Evolutionary conservation across 2,888 invertebrate species (phyloP).

Genomic region (Lucinisca nassula): DNA sequence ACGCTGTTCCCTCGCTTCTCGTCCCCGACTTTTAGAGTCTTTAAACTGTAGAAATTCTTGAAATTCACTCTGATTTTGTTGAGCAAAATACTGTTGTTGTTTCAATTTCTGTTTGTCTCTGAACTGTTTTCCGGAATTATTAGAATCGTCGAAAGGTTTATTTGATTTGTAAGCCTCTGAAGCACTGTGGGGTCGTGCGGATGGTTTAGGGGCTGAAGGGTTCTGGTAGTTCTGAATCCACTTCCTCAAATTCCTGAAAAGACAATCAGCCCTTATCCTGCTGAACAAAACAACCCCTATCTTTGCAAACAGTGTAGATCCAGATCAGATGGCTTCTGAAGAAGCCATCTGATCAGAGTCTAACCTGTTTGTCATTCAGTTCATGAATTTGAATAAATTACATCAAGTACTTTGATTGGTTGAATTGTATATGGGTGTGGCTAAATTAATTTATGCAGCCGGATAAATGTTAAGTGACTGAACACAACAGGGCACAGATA

Average conservation of each 20-base stretch:
- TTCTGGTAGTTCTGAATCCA: slow-evolving; percentile 35
- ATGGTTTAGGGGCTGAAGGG: slow-evolving; percentile 4
- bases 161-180: neutral
- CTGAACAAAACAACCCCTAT: too few relatives aligned
- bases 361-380: too few relatives aligned
- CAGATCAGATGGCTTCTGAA: too few relatives aligned
- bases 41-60: slow-evolving; percentile 76
- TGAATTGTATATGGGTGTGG: too few relatives aligned
- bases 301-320: too few relatives aligned
- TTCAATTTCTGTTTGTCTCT: slow-evolving; percentile 75
- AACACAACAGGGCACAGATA: too few relatives aligned
- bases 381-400: too few relatives aligned
- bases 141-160: slow-evolving; percentile 19
- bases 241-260: slow-evolving; percentile 24
- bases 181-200: neutral
- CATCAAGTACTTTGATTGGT: too few relatives aligned
- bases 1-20: slow-evolving; percentile 18
- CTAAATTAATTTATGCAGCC: too few relatives aligned
- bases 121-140: slow-evolving; percentile 51
- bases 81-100: slow-evolving; percentile 78
- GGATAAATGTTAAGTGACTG: too few relatives aligned
- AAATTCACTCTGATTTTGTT: slow-evolving; percentile 77
- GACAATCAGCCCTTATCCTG: too few relatives aligned
- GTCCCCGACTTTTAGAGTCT: slow-evolving; percentile 55
- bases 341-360: too few relatives aligned